Evolutionary conservation across 2,888 invertebrate genomes (phyloP).

Genomic region (Junonia oenone): DNA sequence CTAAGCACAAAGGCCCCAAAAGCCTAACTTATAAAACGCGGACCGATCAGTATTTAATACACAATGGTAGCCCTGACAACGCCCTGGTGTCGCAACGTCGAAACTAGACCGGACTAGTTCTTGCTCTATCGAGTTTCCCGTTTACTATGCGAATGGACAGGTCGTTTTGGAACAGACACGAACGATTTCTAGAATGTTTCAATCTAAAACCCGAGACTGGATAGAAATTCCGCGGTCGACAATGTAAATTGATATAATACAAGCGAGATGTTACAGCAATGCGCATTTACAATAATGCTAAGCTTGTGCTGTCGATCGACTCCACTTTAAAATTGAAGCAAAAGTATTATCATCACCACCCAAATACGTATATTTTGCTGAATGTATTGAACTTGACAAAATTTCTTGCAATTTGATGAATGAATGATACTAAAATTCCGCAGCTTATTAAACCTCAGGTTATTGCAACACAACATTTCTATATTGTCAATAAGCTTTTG

Average conservation of each 20-base stretch:
- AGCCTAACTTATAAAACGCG: conserved; percentile 25
- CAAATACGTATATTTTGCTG: too few relatives aligned
- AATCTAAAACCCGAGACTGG: background rate
- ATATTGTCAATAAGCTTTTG: too few relatives aligned
- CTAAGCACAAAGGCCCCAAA: conserved; percentile 19
- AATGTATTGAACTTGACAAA: too few relatives aligned
- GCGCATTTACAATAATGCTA: background rate
- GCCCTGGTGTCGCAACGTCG: conserved; percentile 35
- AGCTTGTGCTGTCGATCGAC: too few relatives aligned
- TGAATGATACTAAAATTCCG: too few relatives aligned
- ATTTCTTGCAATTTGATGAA: too few relatives aligned
- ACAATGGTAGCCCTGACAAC: conserved; percentile 36
- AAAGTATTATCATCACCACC: too few relatives aligned
- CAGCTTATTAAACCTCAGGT: too few relatives aligned
- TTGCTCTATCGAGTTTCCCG: conserved; percentile 32
- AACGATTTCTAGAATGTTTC: conserved; percentile 8
- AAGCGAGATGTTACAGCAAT: background rate
- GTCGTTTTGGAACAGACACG: conserved; percentile 2
- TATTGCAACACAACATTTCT: too few relatives aligned
- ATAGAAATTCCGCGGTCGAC: background rate
- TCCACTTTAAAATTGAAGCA: too few relatives aligned
- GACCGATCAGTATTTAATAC: conserved; percentile 27
- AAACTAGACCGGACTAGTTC: conserved; percentile 28
- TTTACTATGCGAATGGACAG: conserved; percentile 20
- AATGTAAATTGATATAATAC: background rate